Evolutionary conservation across 2,797 vertebrate genomes (phyloP).

Genomic region (Notamacropus eugenii): DNA sequence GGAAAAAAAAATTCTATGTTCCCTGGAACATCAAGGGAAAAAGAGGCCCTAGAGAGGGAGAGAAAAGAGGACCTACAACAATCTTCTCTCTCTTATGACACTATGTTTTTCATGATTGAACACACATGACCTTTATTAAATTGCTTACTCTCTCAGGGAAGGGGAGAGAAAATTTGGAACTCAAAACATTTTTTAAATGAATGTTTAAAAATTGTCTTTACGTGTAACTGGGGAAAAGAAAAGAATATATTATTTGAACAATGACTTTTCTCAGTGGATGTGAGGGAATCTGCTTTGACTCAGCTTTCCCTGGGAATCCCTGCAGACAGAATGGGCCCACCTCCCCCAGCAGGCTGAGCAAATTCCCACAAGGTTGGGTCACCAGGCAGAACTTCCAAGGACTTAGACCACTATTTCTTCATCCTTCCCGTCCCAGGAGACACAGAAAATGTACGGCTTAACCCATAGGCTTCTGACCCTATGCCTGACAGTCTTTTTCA

Average conservation of each 20-base stretch:
- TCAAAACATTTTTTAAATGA: background rate
- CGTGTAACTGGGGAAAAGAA: background rate
- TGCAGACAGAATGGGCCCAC: background rate
- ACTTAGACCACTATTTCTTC: background rate
- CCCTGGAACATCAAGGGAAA: background rate
- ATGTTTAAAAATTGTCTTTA: background rate
- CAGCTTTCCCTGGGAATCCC: background rate
- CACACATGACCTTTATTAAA: background rate
- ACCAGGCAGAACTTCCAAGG: background rate
- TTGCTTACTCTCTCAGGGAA: background rate
- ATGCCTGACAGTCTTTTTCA: conserved; percentile 14
- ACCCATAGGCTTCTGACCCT: background rate
- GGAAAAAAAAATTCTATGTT: background rate
- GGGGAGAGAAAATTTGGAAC: background rate
- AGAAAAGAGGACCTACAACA: background rate
- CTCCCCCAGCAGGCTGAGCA: background rate
- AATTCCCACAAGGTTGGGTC: background rate
- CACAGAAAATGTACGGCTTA: background rate
- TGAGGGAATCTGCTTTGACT: background rate
- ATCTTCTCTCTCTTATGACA: background rate
- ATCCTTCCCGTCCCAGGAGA: background rate
- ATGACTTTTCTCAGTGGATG: background rate
- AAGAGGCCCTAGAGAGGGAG: background rate
- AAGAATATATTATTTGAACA: background rate
- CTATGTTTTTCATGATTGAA: background rate